Base-by-base conservation (phyloP, 2,797 vertebrate genomes). In the Chelonia mydas region DNA sequence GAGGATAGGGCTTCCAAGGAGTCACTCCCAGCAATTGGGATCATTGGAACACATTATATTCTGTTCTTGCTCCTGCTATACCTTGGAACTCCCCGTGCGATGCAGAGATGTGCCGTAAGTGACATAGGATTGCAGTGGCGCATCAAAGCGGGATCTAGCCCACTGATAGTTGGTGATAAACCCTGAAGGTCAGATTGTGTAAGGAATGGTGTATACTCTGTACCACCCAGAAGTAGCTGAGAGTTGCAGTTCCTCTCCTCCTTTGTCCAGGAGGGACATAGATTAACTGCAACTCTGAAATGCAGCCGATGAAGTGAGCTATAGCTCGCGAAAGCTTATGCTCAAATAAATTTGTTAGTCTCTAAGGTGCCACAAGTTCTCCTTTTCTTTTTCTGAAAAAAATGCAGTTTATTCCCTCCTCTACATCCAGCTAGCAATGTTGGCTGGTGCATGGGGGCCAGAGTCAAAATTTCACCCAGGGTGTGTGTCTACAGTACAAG, bases 381-480 rank as follows among this genome's bases (percentile, higher is more conserved):
- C 41, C 41, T 41, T 41, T 41, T 41, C 41, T 41, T 41, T 41
- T 41, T 41, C 41, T 41, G 31, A 92, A 87, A 90, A 41, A 45
- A 79, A 55, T 21, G 4, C 76, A 81, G 4, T 17, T 8, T 27
- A 45, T 45, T 54, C 19, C 6, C 33, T 16, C 86, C 50, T 78
- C 10, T 25, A 12, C 78, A 3, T 28, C 0, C 19, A 1, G 72
- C 55, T 93, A 37, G 8, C 31, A 49, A 15, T 50, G 3, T 23
- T 81, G 25, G 27, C 47, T 90, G 19, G 47, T 90, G 23, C 54
- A 89, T 33, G 86, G 15, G 1, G 17, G 6, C n/a, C 10, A 13
- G 88, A 23, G 77, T 2, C 4, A 19, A 33, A 88, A 25, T 45
- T 16, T 74, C 5, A 10, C 1, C 0, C 0, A 0, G 54, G 23